Conservation (phyloP, 2,888 invertebrate species). For the Nudaria mundana region DNA sequence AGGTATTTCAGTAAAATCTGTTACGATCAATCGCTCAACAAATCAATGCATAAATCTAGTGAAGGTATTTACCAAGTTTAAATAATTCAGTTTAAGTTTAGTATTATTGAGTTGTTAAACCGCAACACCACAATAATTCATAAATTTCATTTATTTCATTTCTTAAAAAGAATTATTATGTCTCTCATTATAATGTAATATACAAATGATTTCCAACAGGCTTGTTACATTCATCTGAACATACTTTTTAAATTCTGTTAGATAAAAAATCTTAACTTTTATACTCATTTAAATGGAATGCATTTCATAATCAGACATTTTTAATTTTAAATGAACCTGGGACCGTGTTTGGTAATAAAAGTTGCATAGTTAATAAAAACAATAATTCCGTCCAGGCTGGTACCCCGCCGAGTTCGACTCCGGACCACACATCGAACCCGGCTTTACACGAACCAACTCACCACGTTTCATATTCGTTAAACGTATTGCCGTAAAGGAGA, state of each 20-base stretch:
- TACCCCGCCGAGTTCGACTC: constrained; percentile 44
- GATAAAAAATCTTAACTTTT: constrained; percentile 1
- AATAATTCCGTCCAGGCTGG: constrained; percentile 39
- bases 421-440: constrained; percentile 51
- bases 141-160: neutral
- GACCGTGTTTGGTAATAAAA: constrained; percentile 30
- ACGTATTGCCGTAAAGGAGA: constrained; percentile 16
- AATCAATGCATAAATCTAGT: too few species aligned
- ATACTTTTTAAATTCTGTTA: neutral
- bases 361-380: constrained; percentile 45
- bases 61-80: too few species aligned
- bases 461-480: constrained; percentile 36
- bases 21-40: too few species aligned
- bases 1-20: too few species aligned
- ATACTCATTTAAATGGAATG: constrained; percentile 5
- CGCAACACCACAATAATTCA: too few species aligned
- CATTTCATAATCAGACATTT: constrained; percentile 19
- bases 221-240: neutral
- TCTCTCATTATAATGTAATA: too few species aligned
- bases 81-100: too few species aligned
- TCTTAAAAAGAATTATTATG: too few species aligned
- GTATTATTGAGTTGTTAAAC: too few species aligned
- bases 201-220: neutral
- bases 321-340: constrained; percentile 22
- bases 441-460: constrained; percentile 31